phyloP scores from a whole-genome alignment of 1,140 invertebrate species.

The Steinernema feltiae region DNA sequence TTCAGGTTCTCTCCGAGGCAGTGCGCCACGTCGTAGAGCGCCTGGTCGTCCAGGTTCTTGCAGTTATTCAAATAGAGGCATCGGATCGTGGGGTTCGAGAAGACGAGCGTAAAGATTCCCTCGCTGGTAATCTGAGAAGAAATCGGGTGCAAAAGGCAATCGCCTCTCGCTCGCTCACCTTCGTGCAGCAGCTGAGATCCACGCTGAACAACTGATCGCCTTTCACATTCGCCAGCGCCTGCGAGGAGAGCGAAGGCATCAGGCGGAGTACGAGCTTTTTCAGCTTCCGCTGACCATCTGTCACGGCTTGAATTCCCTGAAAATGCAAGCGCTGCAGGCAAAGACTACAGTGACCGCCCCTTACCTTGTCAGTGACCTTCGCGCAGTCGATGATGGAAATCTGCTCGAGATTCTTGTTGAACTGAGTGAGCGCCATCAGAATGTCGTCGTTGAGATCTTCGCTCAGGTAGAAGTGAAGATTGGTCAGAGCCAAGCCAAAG shows the following conservation, averaged over 20 bases:
- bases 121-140: conserved; percentile 46
- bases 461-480: conserved; percentile 49
- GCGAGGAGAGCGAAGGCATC: conserved; percentile 42
- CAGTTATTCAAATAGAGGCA: conserved; percentile 51
- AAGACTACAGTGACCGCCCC: conserved; percentile 15
- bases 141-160: no score
- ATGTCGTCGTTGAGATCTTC: conserved; percentile 50
- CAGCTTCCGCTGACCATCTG: conserved; percentile 35
- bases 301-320: conserved; percentile 43
- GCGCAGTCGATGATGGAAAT: conserved; percentile 52
- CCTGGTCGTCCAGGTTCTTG: conserved; percentile 49
- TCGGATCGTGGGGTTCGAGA: conserved; percentile 45
- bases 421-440: conserved; percentile 32
- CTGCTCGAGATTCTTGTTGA: conserved; percentile 38
- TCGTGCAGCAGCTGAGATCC: conserved; percentile 51
- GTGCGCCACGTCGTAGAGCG: conserved; percentile 53
- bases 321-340: conserved; percentile 12
- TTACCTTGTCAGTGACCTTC: conserved; percentile 46
- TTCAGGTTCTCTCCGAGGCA: conserved; percentile 47
- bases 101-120: conserved; percentile 50
- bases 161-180: conserved; percentile 39
- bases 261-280: conserved; percentile 41
- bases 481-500: conserved; percentile 38
- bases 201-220: conserved; percentile 42
- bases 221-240: conserved; percentile 38